Evolutionary conservation across 2,113 vertebrate genomes (phyloP).

Genomic region (Ciconia maguari): DNA sequence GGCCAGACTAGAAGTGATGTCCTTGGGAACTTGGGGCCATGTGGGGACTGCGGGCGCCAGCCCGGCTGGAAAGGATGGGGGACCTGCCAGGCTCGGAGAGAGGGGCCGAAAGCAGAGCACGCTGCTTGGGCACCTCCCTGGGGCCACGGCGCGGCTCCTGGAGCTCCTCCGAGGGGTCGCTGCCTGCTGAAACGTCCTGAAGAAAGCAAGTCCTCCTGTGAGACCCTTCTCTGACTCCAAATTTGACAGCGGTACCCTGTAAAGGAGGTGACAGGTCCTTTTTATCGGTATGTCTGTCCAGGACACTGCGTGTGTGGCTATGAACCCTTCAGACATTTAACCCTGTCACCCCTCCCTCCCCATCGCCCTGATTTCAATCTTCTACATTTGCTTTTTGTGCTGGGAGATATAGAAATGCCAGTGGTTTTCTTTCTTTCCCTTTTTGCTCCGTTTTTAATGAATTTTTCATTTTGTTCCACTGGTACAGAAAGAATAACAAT

Average conservation of each 20-base stretch:
- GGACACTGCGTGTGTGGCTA: background rate
- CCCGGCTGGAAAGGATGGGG: background rate
- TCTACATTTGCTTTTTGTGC: background rate
- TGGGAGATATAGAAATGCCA: background rate
- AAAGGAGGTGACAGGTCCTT: background rate
- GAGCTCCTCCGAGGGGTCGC: background rate
- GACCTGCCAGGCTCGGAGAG: background rate
- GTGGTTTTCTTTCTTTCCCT: background rate
- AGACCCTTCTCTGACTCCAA: background rate
- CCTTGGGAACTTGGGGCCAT: accelerated
- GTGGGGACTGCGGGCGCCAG: background rate
- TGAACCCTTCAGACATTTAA: background rate
- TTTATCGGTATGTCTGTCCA: background rate
- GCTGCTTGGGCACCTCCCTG: background rate
- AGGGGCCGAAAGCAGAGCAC: background rate
- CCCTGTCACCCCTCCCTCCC: background rate
- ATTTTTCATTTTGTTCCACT: conserved; percentile 53
- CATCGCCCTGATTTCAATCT: background rate
- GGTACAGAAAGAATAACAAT: conserved; percentile 54
- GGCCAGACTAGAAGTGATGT: background rate
- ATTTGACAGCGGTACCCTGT: no score
- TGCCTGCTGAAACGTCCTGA: background rate
- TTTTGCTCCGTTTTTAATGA: conserved; percentile 44
- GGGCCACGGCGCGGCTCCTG: background rate
- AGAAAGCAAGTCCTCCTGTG: background rate